A percentile compares a stretch with the other conserved stretches of the same genome.
phyloP scores from a whole-genome alignment of 2,797 vertebrate genomes.

The Pteronotus mesoamericanus region DNA sequence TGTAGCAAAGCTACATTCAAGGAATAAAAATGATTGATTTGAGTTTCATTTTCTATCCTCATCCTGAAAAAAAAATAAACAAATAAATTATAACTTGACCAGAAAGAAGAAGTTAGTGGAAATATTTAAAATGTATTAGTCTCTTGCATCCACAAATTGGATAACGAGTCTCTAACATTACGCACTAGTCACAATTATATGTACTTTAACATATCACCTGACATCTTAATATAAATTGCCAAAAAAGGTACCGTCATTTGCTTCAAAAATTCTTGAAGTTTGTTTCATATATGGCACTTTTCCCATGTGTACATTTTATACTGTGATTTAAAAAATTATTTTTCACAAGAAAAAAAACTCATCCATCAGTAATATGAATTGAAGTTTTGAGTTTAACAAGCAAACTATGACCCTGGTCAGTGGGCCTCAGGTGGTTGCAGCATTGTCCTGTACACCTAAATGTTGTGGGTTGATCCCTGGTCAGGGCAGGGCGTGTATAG shows the following conservation, averaged over 20 bases:
- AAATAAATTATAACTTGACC: background rate
- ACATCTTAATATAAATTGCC: background rate
- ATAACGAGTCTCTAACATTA: background rate
- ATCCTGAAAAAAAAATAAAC: background rate
- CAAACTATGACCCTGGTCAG: background rate
- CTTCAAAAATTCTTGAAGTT: constrained; percentile 41
- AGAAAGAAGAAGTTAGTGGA: background rate
- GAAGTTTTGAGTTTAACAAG: constrained; percentile 1
- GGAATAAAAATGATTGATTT: background rate
- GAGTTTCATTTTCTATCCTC: constrained; percentile 19
- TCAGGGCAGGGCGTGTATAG: background rate
- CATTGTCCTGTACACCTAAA: too few relatives aligned
- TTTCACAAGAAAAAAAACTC: constrained; percentile 27
- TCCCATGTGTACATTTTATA: background rate
- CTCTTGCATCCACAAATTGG: background rate
- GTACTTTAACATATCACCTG: constrained; percentile 2
- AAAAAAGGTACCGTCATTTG: background rate
- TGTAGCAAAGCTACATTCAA: background rate
- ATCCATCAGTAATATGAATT: background rate
- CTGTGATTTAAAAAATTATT: constrained; percentile 17
- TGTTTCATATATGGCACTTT: constrained; percentile 16
- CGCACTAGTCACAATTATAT: background rate
- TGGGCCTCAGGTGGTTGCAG: too few relatives aligned
- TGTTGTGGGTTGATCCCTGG: background rate
- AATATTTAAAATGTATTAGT: background rate